Evolutionary conservation across 2,797 vertebrate species (phyloP), one percentile per base, ranked within the genome.

Genomic region (Leptoclinus maculatus): DNA sequence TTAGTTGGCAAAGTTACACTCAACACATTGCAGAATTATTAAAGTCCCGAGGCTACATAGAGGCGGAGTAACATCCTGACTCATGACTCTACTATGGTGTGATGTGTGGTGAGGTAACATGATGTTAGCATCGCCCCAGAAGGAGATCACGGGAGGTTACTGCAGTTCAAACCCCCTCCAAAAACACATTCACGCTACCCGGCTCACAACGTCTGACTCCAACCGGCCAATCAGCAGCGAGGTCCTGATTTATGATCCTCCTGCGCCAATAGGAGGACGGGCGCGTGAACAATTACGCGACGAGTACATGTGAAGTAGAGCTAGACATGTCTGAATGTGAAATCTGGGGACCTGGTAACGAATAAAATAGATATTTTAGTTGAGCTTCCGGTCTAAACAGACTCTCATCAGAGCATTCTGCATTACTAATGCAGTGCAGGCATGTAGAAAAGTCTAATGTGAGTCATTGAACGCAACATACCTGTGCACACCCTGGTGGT

Each of bases 141-240:
- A 17, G 27, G 64, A 47, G 58, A 56, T 69, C 76, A 71, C 54
- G 2, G 49, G 32, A 78, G 94, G 94, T 95, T 92, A 95, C 91
- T 94, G n/a, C 56, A 74, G 94, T 89, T 93, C 93, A 95, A 69
- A 7, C 6, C 13, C 29, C 49, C 53, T n/a, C 25, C 16, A 41
- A 45, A 2, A 27, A 51, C 7, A 71, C 29, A 59, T 54, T 29
- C 81, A 60, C 82, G 29, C 66, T 39, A 62, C 64, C 32, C 78
- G 23, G 71, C 74, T 76, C 86, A 56, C 56, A 93, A 91, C 94
- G 89, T 86, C 89, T 93, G 94, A 95, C 90, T 74, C 13, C 7
- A 39, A 4, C 2, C 72, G 60, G 8, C 94, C 95, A 94, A 95
- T 95, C 91, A 92, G 82, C 41, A 32, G 56, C 59, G n/a, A 66